Evolutionary conservation across 2,888 invertebrate species (phyloP).

Genomic region (Synergus japonicus): DNA sequence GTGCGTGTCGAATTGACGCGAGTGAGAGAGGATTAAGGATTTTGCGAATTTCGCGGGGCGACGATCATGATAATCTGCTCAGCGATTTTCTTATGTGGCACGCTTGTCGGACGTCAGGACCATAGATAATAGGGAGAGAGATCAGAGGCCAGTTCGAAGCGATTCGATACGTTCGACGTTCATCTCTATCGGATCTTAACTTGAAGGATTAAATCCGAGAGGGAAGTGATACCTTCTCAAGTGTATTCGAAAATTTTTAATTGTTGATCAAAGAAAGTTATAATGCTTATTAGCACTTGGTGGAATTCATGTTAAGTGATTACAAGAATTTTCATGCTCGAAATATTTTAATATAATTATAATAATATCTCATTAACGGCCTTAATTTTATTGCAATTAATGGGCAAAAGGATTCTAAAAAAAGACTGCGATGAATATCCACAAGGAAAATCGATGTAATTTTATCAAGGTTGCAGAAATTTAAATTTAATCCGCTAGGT

Average conservation of each 20-base stretch:
- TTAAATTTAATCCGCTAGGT: too few species aligned
- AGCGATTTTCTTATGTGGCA: slow-evolving; percentile 23
- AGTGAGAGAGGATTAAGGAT: slow-evolving; percentile 27
- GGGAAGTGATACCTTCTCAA: background rate
- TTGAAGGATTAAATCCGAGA: slow-evolving; percentile 6
- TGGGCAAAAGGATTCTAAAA: too few species aligned
- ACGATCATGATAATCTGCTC: slow-evolving; percentile 13
- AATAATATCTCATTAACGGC: too few species aligned
- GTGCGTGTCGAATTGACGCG: slow-evolving; percentile 11
- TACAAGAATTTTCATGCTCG: too few species aligned
- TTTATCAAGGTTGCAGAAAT: too few species aligned
- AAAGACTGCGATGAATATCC: too few species aligned
- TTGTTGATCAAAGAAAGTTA: background rate
- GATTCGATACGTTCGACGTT: slow-evolving; percentile 36
- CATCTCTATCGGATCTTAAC: slow-evolving; percentile 20
- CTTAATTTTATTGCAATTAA: too few species aligned
- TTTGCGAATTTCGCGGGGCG: slow-evolving; percentile 16
- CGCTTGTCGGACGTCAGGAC: slow-evolving; percentile 36
- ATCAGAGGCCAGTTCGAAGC: slow-evolving; percentile 31
- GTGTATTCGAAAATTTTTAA: background rate
- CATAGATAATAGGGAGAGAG: slow-evolving; percentile 33
- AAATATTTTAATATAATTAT: too few species aligned
- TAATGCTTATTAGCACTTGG: background rate
- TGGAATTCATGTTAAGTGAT: too few species aligned
- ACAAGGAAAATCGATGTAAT: too few species aligned